Base-by-base conservation (phyloP, 2,888 invertebrate species). In the Drosophila nigricruria region DNA sequence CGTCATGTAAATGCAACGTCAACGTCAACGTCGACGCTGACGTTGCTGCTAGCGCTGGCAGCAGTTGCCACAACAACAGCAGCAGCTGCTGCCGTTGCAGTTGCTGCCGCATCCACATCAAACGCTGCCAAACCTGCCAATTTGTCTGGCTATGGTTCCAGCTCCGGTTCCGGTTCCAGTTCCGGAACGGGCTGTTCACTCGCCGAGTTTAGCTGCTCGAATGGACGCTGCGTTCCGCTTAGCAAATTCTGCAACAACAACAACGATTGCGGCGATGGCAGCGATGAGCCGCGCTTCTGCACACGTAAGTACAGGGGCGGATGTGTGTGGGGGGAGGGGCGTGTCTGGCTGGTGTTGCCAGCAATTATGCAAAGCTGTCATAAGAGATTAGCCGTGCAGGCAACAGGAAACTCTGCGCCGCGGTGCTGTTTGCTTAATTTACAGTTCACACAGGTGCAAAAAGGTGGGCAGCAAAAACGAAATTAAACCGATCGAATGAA, bases 211-310 rank as follows among this genome's bases (percentile, higher is more conserved):
- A 91, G 91, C 77, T 93, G 93, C 84, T 90, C 91, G 60, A 93
- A 93, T 83, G 92, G 92, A 65, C 93, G 91, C 73, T 93, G 93
- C 85, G 92, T 93, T 70, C 93, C 95, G 49, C 94, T 96, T 79
- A 96, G 96, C 93, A 94, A 95, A 91, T 97, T 95, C 92, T 97
- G 97, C 93, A 96, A 97, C 92, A 96, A 95, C 77, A 94, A 94
- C 77, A 96, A 96, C 92, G 96, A 97, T 91, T 97, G 97, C 88
- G 96, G 96, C 0, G 97, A 97, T 91, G 95, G 95, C 5, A 95
- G 96, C 32, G 97, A 97, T 91, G 97, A 97, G 90, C 96, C 96
- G 20, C 94, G 96, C 85, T 96, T 96, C 93, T 97, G 97, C 91
- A 96, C 96, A 92, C 96, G 97, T 97, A 93, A 96, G 96, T 95